These are phyloP conservation scores for Paradoxurus hermaphroditus DNA, from an alignment of 2,113 vertebrate genomes.

Conservation along the genomic window DNA sequence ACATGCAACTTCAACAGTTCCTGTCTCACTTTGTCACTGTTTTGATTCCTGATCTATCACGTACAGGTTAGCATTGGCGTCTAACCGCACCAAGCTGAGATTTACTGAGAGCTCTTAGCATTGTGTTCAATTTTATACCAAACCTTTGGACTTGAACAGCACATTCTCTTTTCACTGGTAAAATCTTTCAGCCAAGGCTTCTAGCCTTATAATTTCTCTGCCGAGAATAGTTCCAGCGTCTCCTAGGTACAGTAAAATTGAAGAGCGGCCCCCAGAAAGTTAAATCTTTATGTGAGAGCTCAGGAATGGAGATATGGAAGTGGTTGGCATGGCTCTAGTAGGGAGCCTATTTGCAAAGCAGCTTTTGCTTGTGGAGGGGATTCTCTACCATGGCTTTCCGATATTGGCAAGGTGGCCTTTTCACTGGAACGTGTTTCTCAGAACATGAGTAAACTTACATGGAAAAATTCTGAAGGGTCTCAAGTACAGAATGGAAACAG, in stretches of 20 bases:
- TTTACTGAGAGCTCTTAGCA: background rate
- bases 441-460: background rate
- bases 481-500: background rate
- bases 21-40: background rate
- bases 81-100: background rate
- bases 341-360: background rate
- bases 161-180: background rate
- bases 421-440: background rate
- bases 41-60: background rate
- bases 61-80: background rate
- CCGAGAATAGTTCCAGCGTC: background rate
- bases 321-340: background rate
- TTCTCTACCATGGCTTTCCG: background rate
- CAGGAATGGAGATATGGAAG: accelerated
- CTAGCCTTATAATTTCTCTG: background rate
- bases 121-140: conserved; percentile 35
- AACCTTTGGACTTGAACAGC: background rate
- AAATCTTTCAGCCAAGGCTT: background rate
- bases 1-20: background rate
- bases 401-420: background rate
- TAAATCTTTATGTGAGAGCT: background rate
- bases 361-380: background rate
- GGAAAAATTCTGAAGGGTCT: background rate
- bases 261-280: background rate
- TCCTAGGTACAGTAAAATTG: background rate